A percentile compares a stretch with the other conserved stretches of the same genome.
phyloP scores from a whole-genome alignment of 2,113 vertebrate genomes.

The Noctilio leporinus region DNA sequence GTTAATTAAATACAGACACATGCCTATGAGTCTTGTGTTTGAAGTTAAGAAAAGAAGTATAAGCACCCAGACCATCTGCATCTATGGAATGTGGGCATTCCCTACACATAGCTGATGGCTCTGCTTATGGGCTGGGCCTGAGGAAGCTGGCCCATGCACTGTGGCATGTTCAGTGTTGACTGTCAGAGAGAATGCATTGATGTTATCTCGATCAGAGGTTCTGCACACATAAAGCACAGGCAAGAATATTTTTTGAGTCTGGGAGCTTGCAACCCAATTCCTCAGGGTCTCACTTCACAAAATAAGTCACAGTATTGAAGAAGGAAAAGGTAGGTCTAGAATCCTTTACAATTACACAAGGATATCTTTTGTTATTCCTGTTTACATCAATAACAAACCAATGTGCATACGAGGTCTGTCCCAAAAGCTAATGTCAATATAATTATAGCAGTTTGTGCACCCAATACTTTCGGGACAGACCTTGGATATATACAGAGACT shows the following conservation, averaged over 20 bases:
- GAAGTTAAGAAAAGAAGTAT: neutral
- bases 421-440: too few relatives aligned
- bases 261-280: neutral
- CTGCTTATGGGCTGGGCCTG: too few relatives aligned
- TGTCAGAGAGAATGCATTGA: neutral
- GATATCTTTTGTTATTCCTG: neutral
- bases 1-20: neutral
- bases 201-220: neutral
- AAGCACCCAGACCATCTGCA: neutral
- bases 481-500: neutral
- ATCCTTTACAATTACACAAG: neutral
- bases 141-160: neutral
- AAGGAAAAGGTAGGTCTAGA: neutral
- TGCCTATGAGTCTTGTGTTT: neutral
- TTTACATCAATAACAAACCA: neutral
- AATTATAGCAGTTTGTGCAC: too few relatives aligned
- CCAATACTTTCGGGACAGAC: too few relatives aligned
- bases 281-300: neutral
- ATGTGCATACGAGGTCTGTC: accelerated
- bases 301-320: neutral
- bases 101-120: neutral
- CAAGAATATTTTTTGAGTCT: neutral
- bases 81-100: neutral
- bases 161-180: neutral
- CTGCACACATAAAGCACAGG: neutral